A percentile compares a stretch with the other conserved stretches of the same genome.
These are phyloP conservation scores for Heliconius hortense DNA, from an alignment of 2,888 invertebrate species.

Conservation along the genomic window DNA sequence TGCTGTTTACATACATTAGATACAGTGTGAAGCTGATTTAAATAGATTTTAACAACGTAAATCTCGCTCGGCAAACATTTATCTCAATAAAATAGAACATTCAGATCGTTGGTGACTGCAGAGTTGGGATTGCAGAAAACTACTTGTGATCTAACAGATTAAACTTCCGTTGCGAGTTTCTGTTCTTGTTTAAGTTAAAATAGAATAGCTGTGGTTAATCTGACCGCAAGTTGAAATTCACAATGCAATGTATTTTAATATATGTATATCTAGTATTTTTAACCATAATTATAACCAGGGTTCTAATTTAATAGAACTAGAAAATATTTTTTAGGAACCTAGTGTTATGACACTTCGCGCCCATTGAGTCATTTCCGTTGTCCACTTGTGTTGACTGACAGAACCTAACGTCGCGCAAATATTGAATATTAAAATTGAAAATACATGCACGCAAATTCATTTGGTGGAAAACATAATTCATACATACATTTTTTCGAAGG, in stretches of 20 bases:
- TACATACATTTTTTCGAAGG: too few relatives aligned
- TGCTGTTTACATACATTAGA: too few relatives aligned
- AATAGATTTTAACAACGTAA: neutral
- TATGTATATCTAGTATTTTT: neutral
- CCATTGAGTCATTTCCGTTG: too few relatives aligned
- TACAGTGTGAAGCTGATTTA: too few relatives aligned
- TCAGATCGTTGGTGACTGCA: constrained; percentile 3
- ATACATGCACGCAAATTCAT: too few relatives aligned
- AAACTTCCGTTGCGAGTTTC: constrained; percentile 21
- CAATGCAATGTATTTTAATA: neutral
- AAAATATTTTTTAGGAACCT: too few relatives aligned
- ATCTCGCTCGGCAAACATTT: neutral
- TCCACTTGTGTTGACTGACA: too few relatives aligned
- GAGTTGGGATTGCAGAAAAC: constrained; percentile 32
- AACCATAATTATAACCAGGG: neutral
- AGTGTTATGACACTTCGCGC: too few relatives aligned
- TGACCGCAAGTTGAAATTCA: neutral
- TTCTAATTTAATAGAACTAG: too few relatives aligned
- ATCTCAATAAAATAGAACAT: constrained; percentile 11
- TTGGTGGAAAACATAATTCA: too few relatives aligned
- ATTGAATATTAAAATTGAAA: too few relatives aligned
- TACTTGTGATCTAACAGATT: constrained; percentile 33
- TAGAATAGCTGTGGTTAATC: constrained; percentile 18
- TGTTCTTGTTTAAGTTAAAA: constrained; percentile 22
- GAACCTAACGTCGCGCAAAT: too few relatives aligned